Percentiles rank a stretch among this genome's conserved stretches.
Conservation (phyloP, 2,888 invertebrate species). For the Hipparchia sbordonii region DNA sequence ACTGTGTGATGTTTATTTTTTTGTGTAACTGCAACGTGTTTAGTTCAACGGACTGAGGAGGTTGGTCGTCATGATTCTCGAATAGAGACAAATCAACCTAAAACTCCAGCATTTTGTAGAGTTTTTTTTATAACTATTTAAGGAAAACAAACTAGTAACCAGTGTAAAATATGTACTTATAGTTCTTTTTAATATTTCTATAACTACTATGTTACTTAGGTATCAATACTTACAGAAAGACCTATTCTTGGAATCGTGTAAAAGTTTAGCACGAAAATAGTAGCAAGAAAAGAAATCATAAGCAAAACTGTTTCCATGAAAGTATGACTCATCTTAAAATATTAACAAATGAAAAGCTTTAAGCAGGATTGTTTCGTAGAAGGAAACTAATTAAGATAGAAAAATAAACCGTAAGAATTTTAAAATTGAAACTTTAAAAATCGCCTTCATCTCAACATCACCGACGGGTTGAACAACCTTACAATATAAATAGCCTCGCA, state of each 20-base stretch:
- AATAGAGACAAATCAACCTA: conserved; percentile 65
- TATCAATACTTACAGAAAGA: not conserved
- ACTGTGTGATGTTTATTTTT: conserved; percentile 73
- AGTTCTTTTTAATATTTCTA: not conserved
- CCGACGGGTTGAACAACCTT: conserved; percentile 74
- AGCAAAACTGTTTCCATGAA: too few relatives aligned
- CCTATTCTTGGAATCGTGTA: not conserved
- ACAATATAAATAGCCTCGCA: conserved; percentile 70
- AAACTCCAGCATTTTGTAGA: conserved; percentile 63
- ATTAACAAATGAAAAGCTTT: too few relatives aligned
- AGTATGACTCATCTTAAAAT: too few relatives aligned
- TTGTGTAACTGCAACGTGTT: conserved; percentile 81
- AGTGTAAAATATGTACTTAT: not conserved
- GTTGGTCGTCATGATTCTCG: conserved; percentile 75
- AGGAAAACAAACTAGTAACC: not conserved
- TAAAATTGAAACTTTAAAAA: conserved; percentile 10
- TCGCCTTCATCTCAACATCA: conserved; percentile 24
- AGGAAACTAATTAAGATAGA: not conserved
- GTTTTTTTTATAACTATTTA: not conserved
- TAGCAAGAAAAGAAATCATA: too few relatives aligned
- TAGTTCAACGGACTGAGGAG: conserved; percentile 81
- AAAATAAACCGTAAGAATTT: not conserved
- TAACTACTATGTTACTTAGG: not conserved
- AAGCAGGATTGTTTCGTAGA: not conserved
- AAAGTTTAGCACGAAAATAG: not conserved